Evolutionary conservation across 2,888 invertebrate genomes (phyloP).

Genomic region (Pimpla rufipes): DNA sequence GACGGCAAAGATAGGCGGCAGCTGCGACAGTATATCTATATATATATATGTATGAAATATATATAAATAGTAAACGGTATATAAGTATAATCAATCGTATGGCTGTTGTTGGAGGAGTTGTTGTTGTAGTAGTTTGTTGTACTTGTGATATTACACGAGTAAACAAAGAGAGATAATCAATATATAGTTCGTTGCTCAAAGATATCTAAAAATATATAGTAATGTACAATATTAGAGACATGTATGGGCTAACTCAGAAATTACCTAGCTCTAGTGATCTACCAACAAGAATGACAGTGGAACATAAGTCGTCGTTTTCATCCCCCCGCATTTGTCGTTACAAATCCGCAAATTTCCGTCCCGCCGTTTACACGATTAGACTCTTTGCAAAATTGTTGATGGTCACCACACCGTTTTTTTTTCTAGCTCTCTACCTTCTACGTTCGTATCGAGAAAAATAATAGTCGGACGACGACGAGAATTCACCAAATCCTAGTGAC

Average conservation of each 20-base stretch:
- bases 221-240: constrained; percentile 50
- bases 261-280: constrained; percentile 62
- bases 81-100: constrained; percentile 43
- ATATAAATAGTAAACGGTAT: constrained; percentile 35
- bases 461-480: neutral
- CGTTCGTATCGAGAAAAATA: constrained; percentile 2
- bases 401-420: constrained; percentile 42
- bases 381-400: constrained; percentile 62
- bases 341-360: neutral
- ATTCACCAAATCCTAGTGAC: constrained; percentile 15
- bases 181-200: constrained; percentile 50
- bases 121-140: constrained; percentile 62
- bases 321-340: neutral
- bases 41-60: constrained; percentile 28
- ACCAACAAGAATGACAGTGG: constrained; percentile 51
- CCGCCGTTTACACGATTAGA: neutral
- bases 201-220: constrained; percentile 57
- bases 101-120: constrained; percentile 53
- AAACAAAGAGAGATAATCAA: constrained; percentile 38
- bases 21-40: constrained; percentile 72
- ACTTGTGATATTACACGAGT: constrained; percentile 63
- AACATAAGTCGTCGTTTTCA: constrained; percentile 10
- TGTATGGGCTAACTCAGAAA: constrained; percentile 46
- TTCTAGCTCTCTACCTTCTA: constrained; percentile 66
- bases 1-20: constrained; percentile 72